Base-by-base conservation (phyloP, 2,797 vertebrate species). In the Danio aesculapii region DNA sequence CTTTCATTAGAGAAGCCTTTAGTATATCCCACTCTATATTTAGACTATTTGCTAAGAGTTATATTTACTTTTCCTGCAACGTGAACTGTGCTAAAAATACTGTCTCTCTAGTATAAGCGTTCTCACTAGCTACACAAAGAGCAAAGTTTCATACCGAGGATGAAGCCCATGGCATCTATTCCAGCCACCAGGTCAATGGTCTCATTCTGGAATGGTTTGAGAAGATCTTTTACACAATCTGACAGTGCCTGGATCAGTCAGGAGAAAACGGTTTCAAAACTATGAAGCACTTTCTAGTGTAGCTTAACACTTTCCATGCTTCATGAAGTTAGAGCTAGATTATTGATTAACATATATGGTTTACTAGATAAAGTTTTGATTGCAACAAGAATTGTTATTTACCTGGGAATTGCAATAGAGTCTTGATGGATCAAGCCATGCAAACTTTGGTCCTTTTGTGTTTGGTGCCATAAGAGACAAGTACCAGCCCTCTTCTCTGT, bases 91-190 rank as follows among this genome's bases (percentile, higher is more conserved):
- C 81, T 88, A 83, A 83, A 90, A 91, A 85, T 89, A 85, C 17
- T 19, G 6, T 69, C 43, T 16, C 10, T 61, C 39, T 21, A 46
- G 9, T 78, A 17, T 39, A 16, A 50, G 52, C n/a, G 41, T 11
- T 16, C 55, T 14, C 6, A 17, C 2, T 52, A 47, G 10, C 46
- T 43, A 46, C 52, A 81, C 78, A 81, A 30, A 30, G 19, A 10
- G 11, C 47, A 69, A 57, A 16, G 12, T 10, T 79, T 49, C 82
- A 89, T 92, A 97, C 96, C 96, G 7, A 97, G 91, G 82, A 98
- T 95, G 83, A 97, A 97, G 80, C 97, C 96, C 96, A 96, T 97
- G 80, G 97, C 96, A 6, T 97, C 96, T 0, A 97, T 95, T 44
- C 95, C 96, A 0, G 92, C 95, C 83, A 98, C 95, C 85, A 96